Percentiles rank a stretch among this genome's conserved stretches.
These are phyloP conservation scores for Hydriomena furcata DNA, from an alignment of 2,888 invertebrate species.

Conservation along the genomic window DNA sequence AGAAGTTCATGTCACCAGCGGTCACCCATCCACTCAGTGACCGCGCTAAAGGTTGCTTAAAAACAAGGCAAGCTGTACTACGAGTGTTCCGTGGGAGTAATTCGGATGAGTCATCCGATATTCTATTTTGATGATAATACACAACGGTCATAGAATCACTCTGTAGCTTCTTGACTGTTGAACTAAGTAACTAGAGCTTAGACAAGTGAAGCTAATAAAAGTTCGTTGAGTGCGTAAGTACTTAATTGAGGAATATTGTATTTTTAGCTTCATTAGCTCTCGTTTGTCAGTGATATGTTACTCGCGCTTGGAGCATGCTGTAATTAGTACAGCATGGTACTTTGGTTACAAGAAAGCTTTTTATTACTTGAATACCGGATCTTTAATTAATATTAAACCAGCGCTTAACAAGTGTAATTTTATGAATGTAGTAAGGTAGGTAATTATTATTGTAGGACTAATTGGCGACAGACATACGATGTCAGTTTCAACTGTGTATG, in stretches of 20 bases:
- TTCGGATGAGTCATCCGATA: no score
- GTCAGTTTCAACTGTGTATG: no score
- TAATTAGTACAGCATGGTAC: no score
- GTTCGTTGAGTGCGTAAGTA: slow-evolving; percentile 13
- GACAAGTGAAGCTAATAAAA: slow-evolving; percentile 19
- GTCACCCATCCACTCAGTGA: no score
- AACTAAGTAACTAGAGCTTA: slow-evolving; percentile 13
- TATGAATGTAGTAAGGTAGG: not conserved
- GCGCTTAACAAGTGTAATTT: no score
- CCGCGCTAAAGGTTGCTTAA: no score
- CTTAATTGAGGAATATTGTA: slow-evolving; percentile 25
- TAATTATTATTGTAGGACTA: no score
- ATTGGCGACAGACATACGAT: not conserved
- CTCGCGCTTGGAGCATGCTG: slow-evolving; percentile 3
- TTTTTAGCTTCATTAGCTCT: slow-evolving; percentile 30
- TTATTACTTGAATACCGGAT: not conserved
- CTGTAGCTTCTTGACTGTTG: not conserved
- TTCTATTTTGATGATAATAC: no score
- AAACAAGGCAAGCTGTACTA: no score
- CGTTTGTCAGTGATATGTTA: slow-evolving; percentile 22
- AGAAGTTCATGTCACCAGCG: no score
- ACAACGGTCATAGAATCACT: not conserved
- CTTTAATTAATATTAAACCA: not conserved
- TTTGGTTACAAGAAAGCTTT: not conserved
- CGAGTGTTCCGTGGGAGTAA: no score